Conservation (phyloP, 2,888 invertebrate genomes). For the Mamestra brassicae region DNA sequence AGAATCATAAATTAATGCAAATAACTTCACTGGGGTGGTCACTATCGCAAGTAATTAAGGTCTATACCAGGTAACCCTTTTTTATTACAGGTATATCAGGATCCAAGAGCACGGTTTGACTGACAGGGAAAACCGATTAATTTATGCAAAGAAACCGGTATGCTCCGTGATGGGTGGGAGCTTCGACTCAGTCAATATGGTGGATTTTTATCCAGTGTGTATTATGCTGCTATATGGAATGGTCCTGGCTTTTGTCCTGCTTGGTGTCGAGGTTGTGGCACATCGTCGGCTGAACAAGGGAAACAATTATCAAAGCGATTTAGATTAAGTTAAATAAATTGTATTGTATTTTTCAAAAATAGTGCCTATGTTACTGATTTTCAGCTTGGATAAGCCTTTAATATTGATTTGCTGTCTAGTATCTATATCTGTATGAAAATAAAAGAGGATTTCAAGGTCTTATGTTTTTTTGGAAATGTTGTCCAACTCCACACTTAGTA, state of each 20-base stretch:
- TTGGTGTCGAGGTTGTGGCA: slow-evolving; percentile 78
- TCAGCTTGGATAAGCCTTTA: not conserved
- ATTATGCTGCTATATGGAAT: slow-evolving; percentile 84
- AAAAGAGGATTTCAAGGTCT: no score
- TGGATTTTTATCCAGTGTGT: slow-evolving; percentile 91
- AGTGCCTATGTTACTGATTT: not conserved
- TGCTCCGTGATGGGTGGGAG: slow-evolving; percentile 89
- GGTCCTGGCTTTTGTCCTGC: slow-evolving; percentile 72
- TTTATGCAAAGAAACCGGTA: slow-evolving; percentile 91
- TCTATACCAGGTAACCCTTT: slow-evolving; percentile 6
- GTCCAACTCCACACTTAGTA: no score
- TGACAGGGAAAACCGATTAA: slow-evolving; percentile 86
- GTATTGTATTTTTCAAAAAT: not conserved
- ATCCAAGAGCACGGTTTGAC: slow-evolving; percentile 92
- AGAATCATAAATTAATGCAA: slow-evolving; percentile 12
- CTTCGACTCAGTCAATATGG: slow-evolving; percentile 92
- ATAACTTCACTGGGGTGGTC: slow-evolving; percentile 24
- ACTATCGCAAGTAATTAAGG: slow-evolving; percentile 16
- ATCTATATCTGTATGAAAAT: no score
- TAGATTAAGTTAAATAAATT: not conserved
- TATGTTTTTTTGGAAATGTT: no score
- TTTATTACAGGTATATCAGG: slow-evolving; percentile 85
- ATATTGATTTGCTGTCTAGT: not conserved
- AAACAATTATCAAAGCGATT: not conserved
- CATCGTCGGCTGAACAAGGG: slow-evolving; percentile 41